Percentiles rank a stretch among this genome's conserved stretches.
phyloP scores from a whole-genome alignment of 2,797 vertebrate species.

The Ptychobarbus kaznakovi region DNA sequence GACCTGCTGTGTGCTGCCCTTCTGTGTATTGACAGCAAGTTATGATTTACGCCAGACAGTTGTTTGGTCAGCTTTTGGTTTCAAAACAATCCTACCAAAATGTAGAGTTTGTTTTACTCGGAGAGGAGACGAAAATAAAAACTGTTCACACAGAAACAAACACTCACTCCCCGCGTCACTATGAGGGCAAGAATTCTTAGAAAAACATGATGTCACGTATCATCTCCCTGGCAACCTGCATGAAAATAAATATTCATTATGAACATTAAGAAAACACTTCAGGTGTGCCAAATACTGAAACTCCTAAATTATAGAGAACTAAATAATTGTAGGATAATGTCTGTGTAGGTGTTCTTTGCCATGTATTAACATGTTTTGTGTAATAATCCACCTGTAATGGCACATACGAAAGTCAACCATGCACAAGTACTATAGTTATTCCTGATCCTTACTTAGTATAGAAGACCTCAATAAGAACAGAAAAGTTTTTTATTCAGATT shows the following conservation, averaged over 20 bases:
- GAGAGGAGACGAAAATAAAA: conserved; percentile 27
- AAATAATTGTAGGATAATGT: conserved; percentile 17
- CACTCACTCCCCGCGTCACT: conserved; percentile 23
- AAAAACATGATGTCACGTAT: conserved; percentile 30
- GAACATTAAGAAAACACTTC: conserved; percentile 32
- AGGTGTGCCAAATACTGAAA: conserved; percentile 33
- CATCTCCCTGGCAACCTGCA: conserved; percentile 9
- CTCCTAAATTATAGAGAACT: conserved; percentile 27
- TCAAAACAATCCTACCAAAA: conserved; percentile 45
- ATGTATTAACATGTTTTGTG: conserved; percentile 27
- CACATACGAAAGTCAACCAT: neutral
- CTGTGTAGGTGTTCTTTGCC: conserved; percentile 22
- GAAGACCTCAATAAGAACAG: neutral
- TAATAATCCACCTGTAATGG: conserved; percentile 1
- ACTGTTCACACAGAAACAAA: neutral
- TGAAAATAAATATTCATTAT: conserved; percentile 38
- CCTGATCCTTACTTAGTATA: neutral
- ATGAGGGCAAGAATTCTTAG: conserved; percentile 27
- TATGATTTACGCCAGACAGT: conserved; percentile 52
- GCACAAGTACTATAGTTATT: neutral
- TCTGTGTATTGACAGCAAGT: conserved; percentile 40
- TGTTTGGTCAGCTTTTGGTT: conserved; percentile 56
- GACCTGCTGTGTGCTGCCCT: conserved; percentile 44
- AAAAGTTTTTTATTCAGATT: neutral
- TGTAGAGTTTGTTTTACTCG: conserved; percentile 14